Conservation (phyloP, 2,113 vertebrate genomes). For the Anhinga rufa region DNA sequence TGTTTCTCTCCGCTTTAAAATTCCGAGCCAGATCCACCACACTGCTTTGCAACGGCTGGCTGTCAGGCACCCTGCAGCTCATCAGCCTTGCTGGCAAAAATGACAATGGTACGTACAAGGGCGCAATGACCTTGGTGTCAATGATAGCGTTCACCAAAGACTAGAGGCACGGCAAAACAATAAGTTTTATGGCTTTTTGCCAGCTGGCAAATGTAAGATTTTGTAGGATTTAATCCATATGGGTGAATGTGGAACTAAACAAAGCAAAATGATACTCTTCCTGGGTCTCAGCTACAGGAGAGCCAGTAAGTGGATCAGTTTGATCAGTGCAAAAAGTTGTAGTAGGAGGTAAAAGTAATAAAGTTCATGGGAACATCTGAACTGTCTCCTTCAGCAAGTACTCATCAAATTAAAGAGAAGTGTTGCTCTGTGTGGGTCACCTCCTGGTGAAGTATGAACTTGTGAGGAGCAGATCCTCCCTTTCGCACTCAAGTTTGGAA, state of each 20-base stretch:
- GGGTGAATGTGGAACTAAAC: not conserved
- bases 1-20: not conserved
- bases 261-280: not conserved
- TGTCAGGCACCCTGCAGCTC: not conserved
- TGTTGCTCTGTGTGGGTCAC: not conserved
- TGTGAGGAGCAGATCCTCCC: not conserved
- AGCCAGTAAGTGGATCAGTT: not conserved
- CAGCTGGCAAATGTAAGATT: not conserved
- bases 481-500: accelerated
- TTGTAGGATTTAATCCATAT: not conserved
- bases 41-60: not conserved
- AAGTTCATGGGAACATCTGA: not conserved
- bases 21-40: not conserved
- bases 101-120: not conserved
- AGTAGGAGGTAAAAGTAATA: not conserved
- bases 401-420: not conserved
- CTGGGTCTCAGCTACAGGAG: not conserved
- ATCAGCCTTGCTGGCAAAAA: not conserved
- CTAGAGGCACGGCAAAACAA: not conserved
- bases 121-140: not conserved
- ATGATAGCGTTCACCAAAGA: not conserved
- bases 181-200: not conserved
- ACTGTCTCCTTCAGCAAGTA: not conserved
- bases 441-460: not conserved
- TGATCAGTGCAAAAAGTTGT: not conserved